Conservation (phyloP, 2,113 vertebrate species). For the Rhagologus leucostigma region DNA sequence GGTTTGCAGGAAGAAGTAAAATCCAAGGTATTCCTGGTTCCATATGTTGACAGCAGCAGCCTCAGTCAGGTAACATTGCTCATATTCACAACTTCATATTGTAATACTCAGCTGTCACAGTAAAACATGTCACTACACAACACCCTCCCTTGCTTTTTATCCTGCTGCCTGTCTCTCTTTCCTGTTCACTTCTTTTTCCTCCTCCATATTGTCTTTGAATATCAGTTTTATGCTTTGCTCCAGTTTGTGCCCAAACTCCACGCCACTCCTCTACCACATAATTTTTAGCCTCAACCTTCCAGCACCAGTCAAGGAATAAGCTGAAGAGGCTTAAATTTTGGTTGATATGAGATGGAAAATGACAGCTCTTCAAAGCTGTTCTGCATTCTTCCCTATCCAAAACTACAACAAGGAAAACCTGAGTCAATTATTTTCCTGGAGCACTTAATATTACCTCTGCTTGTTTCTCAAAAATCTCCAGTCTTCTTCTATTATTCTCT, state of each 20-base stretch:
- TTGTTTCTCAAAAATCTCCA: background rate
- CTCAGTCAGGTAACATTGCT: background rate
- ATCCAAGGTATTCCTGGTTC: background rate
- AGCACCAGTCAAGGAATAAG: background rate
- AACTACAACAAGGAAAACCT: background rate
- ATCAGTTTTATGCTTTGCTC: background rate
- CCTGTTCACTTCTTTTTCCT: background rate
- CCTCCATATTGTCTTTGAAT: background rate
- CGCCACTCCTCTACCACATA: background rate
- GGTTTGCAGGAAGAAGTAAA: background rate
- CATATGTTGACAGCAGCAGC: background rate
- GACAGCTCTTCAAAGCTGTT: background rate
- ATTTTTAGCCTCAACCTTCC: background rate
- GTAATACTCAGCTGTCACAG: background rate
- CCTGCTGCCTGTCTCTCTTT: background rate
- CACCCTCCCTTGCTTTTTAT: background rate
- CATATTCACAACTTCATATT: background rate
- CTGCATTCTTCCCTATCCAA: background rate
- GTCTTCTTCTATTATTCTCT: background rate
- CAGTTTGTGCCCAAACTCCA: background rate
- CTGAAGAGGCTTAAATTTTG: background rate
- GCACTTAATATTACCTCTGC: background rate
- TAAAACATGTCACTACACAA: background rate
- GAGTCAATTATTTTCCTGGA: background rate
- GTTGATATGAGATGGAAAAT: background rate